Conservation (phyloP, 2,888 invertebrate species). For the Argyresthia albistria region DNA sequence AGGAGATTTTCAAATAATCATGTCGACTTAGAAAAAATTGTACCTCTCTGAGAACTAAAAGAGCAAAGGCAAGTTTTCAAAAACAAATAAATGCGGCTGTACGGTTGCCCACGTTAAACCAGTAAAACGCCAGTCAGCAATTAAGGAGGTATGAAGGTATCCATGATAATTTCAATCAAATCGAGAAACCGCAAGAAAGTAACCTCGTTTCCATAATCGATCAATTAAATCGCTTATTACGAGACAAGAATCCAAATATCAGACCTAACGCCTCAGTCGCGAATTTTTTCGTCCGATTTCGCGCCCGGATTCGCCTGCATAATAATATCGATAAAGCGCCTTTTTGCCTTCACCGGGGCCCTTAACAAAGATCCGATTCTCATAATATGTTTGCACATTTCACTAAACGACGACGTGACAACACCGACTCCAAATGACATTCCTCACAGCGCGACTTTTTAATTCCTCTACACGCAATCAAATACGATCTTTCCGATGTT, state of each 20-base stretch:
- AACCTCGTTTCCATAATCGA: conserved; percentile 32
- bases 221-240: conserved; percentile 33
- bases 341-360: conserved; percentile 18
- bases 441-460: conserved; percentile 23
- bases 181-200: background rate
- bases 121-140: no score
- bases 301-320: conserved; percentile 41
- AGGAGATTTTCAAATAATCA: no score
- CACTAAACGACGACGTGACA: conserved; percentile 50
- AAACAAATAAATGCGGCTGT: no score
- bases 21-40: no score
- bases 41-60: no score
- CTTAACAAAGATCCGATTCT: conserved; percentile 30
- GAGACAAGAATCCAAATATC: conserved; percentile 23
- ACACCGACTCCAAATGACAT: conserved; percentile 30
- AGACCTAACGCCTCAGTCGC: conserved; percentile 14
- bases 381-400: conserved; percentile 62
- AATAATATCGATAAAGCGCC: conserved; percentile 39
- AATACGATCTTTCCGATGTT: conserved; percentile 10
- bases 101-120: no score
- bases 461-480: conserved; percentile 15
- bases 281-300: conserved; percentile 40
- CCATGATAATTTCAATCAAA: background rate
- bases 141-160: no score
- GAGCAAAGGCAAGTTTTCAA: no score